Conservation (phyloP, 2,888 invertebrate species). For the Meloe dianella region DNA sequence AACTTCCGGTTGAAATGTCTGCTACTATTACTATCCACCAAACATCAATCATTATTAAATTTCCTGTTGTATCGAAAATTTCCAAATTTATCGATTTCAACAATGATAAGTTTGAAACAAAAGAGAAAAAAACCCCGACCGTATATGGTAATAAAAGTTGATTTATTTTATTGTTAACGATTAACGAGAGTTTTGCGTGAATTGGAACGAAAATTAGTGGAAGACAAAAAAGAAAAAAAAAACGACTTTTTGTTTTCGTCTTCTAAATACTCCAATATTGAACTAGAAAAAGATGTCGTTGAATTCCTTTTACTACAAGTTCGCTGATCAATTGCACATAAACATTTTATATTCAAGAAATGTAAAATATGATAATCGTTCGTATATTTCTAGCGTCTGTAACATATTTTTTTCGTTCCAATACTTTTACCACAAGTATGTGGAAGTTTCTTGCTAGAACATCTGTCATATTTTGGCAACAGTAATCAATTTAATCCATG, state of each 20-base stretch:
- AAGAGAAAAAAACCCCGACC: too few relatives aligned
- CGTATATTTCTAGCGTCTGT: neutral
- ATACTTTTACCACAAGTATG: neutral
- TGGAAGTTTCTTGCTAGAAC: neutral
- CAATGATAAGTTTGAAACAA: neutral
- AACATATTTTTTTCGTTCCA: neutral
- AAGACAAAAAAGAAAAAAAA: neutral
- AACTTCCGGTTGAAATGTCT: neutral
- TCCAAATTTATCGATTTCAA: neutral
- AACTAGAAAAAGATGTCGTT: neutral
- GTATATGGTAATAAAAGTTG: neutral
- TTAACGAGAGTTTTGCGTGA: slow-evolving; percentile 9
- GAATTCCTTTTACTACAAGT: too few relatives aligned
- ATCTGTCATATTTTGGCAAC: neutral
- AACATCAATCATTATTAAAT: neutral
- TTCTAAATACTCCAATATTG: neutral
- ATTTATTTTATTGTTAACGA: neutral
- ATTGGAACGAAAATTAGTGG: neutral
- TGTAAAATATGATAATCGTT: neutral
- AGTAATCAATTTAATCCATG: neutral
- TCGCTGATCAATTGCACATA: neutral
- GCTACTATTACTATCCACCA: neutral
- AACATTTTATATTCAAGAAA: neutral
- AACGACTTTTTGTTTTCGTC: neutral
- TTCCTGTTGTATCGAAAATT: neutral